phyloP scores from a whole-genome alignment of 2,113 vertebrate genomes.

The Caracal caracal region DNA sequence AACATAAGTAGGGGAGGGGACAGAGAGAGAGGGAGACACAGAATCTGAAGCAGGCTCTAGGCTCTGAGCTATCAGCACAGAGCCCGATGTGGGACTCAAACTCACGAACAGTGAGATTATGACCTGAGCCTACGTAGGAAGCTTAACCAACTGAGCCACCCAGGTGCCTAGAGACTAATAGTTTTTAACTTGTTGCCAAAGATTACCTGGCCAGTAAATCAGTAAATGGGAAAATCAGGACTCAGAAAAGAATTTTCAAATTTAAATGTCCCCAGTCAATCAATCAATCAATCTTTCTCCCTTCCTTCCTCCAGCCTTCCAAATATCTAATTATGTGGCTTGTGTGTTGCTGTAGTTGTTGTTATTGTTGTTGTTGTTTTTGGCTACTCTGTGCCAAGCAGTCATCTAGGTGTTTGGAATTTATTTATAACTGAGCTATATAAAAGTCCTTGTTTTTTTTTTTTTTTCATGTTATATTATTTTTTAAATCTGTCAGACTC shows the following conservation, averaged over 20 bases:
- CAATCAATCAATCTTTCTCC: background rate
- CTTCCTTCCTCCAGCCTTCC: no score
- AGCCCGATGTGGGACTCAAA: no score
- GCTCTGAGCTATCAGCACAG: no score
- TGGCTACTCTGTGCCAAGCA: background rate
- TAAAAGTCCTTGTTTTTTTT: background rate
- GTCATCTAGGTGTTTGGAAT: background rate
- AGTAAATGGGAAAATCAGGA: background rate
- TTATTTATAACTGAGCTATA: background rate
- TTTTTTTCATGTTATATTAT: background rate
- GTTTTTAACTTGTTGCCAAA: background rate
- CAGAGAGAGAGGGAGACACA: no score
- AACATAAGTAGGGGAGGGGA: no score
- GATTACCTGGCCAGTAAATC: background rate
- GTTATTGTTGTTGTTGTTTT: background rate
- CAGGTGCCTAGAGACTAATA: background rate
- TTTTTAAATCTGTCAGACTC: background rate
- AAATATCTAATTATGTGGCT: background rate
- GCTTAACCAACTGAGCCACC: no score
- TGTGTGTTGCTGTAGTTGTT: no score
- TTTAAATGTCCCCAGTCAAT: background rate
- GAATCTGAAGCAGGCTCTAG: no score
- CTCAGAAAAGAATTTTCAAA: background rate
- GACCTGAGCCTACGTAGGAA: no score
- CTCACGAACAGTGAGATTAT: no score